Evolutionary conservation across 2,113 vertebrate species (phyloP), one percentile per base, ranked within the genome.

Genomic region (Pseudorasbora parva): DNA sequence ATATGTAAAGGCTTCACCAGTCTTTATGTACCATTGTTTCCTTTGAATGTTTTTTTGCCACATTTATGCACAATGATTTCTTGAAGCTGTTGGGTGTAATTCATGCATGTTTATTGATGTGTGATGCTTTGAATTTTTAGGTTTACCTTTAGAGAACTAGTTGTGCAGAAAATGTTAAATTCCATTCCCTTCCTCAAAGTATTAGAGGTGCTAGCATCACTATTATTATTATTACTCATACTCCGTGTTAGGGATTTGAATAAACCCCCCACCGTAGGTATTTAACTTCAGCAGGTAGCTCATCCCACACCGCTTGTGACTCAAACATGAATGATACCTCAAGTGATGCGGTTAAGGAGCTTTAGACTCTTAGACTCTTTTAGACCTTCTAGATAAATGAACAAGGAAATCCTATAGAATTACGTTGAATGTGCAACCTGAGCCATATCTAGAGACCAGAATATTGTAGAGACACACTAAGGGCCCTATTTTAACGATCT

Each of bases 21-120:
- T 66, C 77, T 49, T 37, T 78, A 75, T 62, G 8, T 49, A 8
- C 23, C 43, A 10, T 66, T 4, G 1, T 14, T 51, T 66, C 17
- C 78, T 78, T 78, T 78, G 25, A 80, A 66, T 19, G 45, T 1
- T n/a, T 33, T 80, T 64, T 17, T 66, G 7, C 78, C 27, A 66
- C 41, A 80, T 30, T 17, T 79, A 62, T 64, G 57, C 77, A 64
- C 41, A 64, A 66, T 66, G 57, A 57, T 77, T 23, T 62, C 23
- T 62, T 45, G 21, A 30, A 66, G 3, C 23, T 30, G 45, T 80
- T 30, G 0, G 78, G 3, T 66, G 14, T 45, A 21, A 77, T 43
- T 41, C 51, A 47, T 77, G 10, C 51, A 47, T 77, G 10, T 27
- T 25, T 78, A 45, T 64, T 79, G 14, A 78, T 78, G 41, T 47